These are phyloP conservation scores for Papilio aristodemus DNA, from an alignment of 1,140 invertebrate species.

Conservation along the genomic window DNA sequence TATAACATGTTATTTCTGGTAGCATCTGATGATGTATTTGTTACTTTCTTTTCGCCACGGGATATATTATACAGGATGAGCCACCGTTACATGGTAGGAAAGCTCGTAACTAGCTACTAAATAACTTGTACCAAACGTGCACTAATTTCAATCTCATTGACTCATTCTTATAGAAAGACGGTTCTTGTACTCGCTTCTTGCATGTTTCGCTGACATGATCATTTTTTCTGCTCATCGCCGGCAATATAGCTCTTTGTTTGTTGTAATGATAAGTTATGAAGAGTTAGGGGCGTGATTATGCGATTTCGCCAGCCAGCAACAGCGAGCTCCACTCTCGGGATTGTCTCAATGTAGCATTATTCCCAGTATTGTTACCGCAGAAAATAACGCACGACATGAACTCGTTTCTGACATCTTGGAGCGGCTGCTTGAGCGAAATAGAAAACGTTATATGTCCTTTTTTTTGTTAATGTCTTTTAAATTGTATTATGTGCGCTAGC, in stretches of 20 bases:
- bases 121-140: neutral
- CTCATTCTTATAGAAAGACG: neutral
- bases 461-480: conserved; percentile 31
- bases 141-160: conserved; percentile 1
- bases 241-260: conserved; percentile 25
- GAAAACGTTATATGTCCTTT: conserved; percentile 30
- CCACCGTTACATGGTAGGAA: too few species aligned
- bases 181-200: conserved; percentile 6
- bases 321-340: conserved; percentile 26
- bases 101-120: neutral
- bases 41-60: too few species aligned
- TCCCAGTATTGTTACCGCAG: conserved; percentile 31
- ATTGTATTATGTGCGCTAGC: conserved; percentile 20
- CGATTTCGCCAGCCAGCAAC: conserved; percentile 28
- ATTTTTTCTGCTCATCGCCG: neutral
- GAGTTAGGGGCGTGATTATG: conserved; percentile 16
- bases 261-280: conserved; percentile 11
- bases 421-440: conserved; percentile 23
- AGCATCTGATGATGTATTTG: too few species aligned
- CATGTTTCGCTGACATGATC: conserved; percentile 3
- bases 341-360: conserved; percentile 31
- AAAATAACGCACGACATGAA: conserved; percentile 32
- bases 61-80: too few species aligned
- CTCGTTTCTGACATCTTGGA: conserved; percentile 33
- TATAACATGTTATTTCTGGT: neutral